These are phyloP conservation scores for Capricornis sumatraensis DNA, from an alignment of 2,113 vertebrate species.

Conservation along the genomic window DNA sequence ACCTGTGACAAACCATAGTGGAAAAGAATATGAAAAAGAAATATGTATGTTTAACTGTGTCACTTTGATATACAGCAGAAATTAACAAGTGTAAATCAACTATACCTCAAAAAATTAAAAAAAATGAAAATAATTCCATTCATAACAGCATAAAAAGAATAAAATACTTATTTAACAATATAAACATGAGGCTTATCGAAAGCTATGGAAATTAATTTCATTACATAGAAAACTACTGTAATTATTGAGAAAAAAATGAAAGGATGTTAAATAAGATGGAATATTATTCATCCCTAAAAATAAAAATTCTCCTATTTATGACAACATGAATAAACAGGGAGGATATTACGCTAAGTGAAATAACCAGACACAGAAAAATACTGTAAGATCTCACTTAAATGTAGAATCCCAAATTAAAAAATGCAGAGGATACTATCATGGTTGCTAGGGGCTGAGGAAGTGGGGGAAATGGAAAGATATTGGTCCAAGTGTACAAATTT, in stretches of 20 bases:
- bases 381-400: background rate
- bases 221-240: background rate
- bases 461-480: background rate
- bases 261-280: background rate
- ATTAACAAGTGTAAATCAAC: background rate
- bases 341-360: background rate
- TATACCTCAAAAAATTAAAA: background rate
- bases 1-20: background rate
- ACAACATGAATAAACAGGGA: background rate
- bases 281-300: background rate
- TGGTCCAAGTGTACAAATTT: background rate
- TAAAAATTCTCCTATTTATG: background rate
- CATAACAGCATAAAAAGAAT: background rate
- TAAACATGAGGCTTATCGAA: background rate
- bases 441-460: background rate
- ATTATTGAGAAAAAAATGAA: background rate
- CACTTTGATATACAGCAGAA: background rate
- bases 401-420: background rate
- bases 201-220: background rate
- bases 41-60: background rate
- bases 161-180: background rate
- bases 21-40: background rate
- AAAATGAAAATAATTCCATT: background rate
- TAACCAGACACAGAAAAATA: background rate
- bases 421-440: background rate